Evolutionary conservation across 2,113 vertebrate genomes (phyloP).

Genomic region (Megaceryle torquata): DNA sequence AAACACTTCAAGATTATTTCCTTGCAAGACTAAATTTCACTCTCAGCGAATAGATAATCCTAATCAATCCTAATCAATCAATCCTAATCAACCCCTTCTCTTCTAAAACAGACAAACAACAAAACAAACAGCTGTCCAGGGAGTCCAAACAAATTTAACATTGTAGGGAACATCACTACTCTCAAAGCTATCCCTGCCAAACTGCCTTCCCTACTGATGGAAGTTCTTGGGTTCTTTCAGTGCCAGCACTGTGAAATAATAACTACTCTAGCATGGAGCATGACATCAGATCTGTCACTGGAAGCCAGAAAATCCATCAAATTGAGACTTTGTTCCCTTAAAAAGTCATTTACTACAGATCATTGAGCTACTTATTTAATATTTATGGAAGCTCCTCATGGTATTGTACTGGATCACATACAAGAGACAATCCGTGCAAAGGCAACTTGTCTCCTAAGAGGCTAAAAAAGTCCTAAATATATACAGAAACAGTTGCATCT

Average conservation of each 20-base stretch:
- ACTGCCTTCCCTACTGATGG: background rate
- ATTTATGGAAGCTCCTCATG: background rate
- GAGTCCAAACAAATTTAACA: background rate
- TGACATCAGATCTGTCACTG: background rate
- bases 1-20: background rate
- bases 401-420: background rate
- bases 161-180: background rate
- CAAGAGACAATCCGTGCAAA: background rate
- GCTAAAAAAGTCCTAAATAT: background rate
- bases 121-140: background rate
- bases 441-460: background rate
- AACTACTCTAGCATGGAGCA: background rate
- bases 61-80: background rate
- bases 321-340: background rate
- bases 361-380: background rate
- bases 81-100: background rate
- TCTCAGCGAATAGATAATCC: background rate
- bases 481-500: background rate
- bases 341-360: background rate
- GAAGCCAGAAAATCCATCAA: conserved; percentile 12
- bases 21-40: background rate
- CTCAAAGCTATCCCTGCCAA: background rate
- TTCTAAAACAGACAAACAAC: background rate
- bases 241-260: background rate
- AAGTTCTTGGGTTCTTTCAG: background rate